Conservation (phyloP, 2,113 vertebrate genomes). For the Rattus norvegicus region DNA sequence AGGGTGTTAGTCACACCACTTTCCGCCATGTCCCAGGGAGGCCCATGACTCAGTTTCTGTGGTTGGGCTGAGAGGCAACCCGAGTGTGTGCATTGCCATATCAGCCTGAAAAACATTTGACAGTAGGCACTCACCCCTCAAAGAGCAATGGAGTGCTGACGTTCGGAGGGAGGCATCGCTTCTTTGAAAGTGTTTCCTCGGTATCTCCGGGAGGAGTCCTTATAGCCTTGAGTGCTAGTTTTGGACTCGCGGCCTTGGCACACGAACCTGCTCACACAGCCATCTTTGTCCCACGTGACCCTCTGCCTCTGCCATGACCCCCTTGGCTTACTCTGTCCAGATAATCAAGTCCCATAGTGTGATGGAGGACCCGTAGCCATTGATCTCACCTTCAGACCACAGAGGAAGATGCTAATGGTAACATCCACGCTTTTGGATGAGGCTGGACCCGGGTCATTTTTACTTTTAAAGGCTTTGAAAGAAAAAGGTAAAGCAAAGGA, state of each 20-base stretch:
- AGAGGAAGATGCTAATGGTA: background rate
- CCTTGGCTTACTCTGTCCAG: background rate
- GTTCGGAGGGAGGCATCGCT: background rate
- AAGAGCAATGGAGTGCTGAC: background rate
- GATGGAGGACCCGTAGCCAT: background rate
- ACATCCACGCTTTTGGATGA: background rate
- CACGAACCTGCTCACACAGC: background rate
- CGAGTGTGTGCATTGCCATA: fast-evolving
- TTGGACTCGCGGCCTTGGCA: background rate
- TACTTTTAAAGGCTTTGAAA: conserved; percentile 26
- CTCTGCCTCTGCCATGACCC: background rate
- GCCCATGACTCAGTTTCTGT: background rate
- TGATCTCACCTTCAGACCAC: background rate
- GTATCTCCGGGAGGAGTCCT: background rate
- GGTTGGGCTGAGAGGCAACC: background rate
- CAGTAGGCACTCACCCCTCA: background rate
- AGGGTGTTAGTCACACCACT: background rate
- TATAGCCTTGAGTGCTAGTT: background rate
- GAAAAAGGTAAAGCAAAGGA: background rate
- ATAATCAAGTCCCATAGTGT: background rate
- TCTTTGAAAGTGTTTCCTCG: background rate
- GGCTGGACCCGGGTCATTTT: background rate
- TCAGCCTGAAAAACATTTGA: background rate
- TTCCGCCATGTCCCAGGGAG: background rate
- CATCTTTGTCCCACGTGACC: background rate